Evolutionary conservation across 2,113 vertebrate genomes (phyloP).

Genomic region (Salvelinus alpinus): DNA sequence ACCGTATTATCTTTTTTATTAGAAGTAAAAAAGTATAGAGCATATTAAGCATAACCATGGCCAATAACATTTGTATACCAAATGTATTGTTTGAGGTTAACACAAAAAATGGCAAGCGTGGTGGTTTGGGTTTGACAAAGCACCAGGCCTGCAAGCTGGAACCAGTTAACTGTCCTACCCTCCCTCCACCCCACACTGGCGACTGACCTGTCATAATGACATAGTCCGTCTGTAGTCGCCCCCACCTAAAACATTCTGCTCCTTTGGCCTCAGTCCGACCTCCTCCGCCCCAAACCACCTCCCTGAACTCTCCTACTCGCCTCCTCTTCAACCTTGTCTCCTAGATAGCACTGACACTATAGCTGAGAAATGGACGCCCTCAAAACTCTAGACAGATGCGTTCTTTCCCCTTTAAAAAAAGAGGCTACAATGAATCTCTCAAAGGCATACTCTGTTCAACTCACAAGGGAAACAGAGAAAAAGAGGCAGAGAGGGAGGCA

Average conservation of each 20-base stretch:
- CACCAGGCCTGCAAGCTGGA: constrained; percentile 40
- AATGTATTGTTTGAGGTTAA: constrained; percentile 52
- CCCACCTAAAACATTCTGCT: constrained; percentile 15
- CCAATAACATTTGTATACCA: constrained; percentile 50
- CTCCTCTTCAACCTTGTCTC: constrained; percentile 14
- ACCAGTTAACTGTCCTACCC: constrained; percentile 30
- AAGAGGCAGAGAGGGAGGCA: background rate
- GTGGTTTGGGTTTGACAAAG: constrained; percentile 64
- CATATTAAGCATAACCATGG: constrained; percentile 9
- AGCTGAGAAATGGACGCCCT: constrained; percentile 13
- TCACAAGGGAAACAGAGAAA: no score
- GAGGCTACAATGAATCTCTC: constrained; percentile 2
- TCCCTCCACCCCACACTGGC: background rate
- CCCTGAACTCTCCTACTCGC: constrained; percentile 10
- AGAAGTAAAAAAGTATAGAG: constrained; percentile 39
- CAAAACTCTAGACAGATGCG: constrained; percentile 11
- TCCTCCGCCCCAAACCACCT: constrained; percentile 2
- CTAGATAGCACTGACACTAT: background rate
- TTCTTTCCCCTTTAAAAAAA: constrained; percentile 23
- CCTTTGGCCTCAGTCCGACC: constrained; percentile 6
- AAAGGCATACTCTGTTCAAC: background rate
- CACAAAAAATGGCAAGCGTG: constrained; percentile 52
- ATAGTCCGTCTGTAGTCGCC: constrained; percentile 18
- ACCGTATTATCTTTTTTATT: constrained; percentile 27
- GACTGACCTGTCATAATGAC: constrained; percentile 34